Base-by-base conservation (phyloP, 2,797 vertebrate genomes). In the Gallinago stenura region DNA sequence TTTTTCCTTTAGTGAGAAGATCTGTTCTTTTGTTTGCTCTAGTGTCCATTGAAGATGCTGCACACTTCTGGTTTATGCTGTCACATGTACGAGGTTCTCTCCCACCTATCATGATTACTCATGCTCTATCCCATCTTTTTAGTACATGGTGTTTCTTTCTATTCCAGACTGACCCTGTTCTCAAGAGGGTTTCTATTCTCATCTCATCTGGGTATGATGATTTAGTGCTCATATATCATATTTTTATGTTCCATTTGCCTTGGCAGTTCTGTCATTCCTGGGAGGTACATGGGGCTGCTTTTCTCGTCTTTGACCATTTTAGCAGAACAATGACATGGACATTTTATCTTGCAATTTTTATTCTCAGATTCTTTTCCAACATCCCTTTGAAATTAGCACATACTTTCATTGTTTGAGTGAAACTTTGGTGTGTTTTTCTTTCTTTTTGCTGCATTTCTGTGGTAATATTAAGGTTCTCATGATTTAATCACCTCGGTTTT, bases 141-240 rank as follows among this genome's bases (percentile, higher is more conserved):
- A 82, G 90, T 87, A 96, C 87, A 92, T 1, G 9, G 33, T 82
- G 88, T 93, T 90, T 95, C 87, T 88, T 94, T 91, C 94, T 93
- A 48, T 94, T 95, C 91, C 72, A 85, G 89, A 73, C 65, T 93
- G 87, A 95, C 91, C 91, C 76, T 56, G 15, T 90, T 95, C 90
- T 95, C 91, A 87, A 57, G 95, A 83, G 76, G 75, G 54, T 91
- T 95, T 88, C 95, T 95, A 93, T 97, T 96, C 77, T 94, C 4
- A 17, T 39, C 39, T 39, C 39, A 39, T 39, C 72, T 71, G 84
- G 35, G 39, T 85, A 50, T 71, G 80, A 81, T 95, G 87, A 95
- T 83, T 95, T 90, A 94, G 43, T 50, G 56, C 69, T 91, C 12
- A 18, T 57, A 51, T 48, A 48, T 53, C 89, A 75, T 68, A 78